phyloP scores from a whole-genome alignment of 2,113 vertebrate species.

The Ginglymostoma cirratum region DNA sequence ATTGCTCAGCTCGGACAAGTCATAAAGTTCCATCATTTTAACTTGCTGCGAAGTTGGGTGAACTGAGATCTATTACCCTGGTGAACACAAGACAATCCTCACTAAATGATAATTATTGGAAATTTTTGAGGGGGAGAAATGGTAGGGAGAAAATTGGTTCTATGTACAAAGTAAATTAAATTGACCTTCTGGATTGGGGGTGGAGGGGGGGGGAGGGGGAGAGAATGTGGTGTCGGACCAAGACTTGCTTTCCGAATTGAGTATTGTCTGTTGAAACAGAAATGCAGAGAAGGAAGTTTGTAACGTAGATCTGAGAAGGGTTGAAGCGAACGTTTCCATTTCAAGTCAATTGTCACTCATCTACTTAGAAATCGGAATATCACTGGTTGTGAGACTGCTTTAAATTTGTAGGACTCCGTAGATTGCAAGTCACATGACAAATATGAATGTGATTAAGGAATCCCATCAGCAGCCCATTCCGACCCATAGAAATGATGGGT shows the following conservation, averaged over 20 bases:
- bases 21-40: neutral
- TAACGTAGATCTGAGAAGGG: neutral
- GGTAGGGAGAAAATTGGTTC: neutral
- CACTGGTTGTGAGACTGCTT: neutral
- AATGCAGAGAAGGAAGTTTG: neutral
- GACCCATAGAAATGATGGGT: neutral
- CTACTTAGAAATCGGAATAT: neutral
- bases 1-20: neutral
- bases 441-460: slow-evolving; percentile 18
- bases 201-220: no score
- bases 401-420: neutral
- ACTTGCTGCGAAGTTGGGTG: neutral
- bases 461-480: neutral
- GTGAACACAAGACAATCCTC: no score
- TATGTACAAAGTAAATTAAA: neutral
- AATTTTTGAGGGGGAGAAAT: neutral
- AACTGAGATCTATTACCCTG: neutral
- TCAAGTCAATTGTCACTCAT: neutral
- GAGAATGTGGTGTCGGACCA: neutral
- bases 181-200: neutral
- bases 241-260: neutral
- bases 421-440: neutral
- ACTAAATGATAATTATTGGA: neutral
- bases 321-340: neutral
- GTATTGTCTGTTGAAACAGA: neutral